A percentile compares a stretch with the other conserved stretches of the same genome.
Evolutionary conservation across 2,113 vertebrate species (phyloP).

Genomic region (Mormyrus iriodes): DNA sequence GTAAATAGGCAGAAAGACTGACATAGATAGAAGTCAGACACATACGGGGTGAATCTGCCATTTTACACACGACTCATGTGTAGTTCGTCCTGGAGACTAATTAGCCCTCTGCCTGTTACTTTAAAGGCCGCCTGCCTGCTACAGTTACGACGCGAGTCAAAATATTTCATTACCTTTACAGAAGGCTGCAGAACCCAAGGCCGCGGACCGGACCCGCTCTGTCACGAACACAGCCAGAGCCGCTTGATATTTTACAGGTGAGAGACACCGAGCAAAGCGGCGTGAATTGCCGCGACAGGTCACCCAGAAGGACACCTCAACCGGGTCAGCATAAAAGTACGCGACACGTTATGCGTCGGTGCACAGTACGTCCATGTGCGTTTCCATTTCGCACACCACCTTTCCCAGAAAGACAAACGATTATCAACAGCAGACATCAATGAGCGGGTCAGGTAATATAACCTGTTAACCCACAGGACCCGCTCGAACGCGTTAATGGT

Average conservation of each 20-base stretch:
- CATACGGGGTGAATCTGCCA: neutral
- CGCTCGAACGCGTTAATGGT: neutral
- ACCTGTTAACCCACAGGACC: neutral
- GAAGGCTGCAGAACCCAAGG: neutral
- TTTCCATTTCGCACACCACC: neutral
- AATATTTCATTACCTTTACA: neutral
- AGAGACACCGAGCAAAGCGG: too few species aligned
- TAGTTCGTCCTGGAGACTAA: neutral
- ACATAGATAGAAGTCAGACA: neutral
- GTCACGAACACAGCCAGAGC: neutral
- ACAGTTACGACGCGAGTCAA: neutral
- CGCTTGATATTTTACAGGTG: neutral
- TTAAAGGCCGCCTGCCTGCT: neutral
- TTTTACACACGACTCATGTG: neutral
- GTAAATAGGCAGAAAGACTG: neutral
- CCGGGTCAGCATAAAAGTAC: neutral
- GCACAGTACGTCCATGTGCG: neutral
- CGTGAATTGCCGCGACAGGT: neutral
- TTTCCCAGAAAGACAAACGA: neutral
- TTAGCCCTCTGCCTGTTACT: neutral
- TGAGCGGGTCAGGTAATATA: neutral
- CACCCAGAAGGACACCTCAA: neutral
- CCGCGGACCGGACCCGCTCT: neutral
- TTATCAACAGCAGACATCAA: neutral
- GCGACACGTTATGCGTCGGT: neutral